Base-by-base conservation (phyloP, 2,888 invertebrate species). In the Chalcis sispes region DNA sequence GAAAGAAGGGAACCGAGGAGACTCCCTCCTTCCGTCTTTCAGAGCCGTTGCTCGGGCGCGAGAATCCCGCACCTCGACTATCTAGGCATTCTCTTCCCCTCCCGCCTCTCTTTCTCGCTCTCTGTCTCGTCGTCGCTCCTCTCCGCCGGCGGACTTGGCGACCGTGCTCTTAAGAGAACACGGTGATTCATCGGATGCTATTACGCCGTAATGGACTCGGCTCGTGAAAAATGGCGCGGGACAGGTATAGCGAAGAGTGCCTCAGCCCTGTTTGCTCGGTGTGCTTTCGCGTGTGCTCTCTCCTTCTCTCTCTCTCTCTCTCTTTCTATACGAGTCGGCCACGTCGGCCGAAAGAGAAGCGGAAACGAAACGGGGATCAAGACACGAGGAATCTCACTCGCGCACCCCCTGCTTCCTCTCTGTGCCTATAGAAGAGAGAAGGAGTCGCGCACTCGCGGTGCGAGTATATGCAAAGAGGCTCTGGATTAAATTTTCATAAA, bases 171-270 rank as follows among this genome's bases (percentile, higher is more conserved):
- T 82, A 81, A 79, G 79, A 82, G 80, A 82, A 79, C 80, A 73
- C 75, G 75, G 79, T 83, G 85, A 84, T 83, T 84, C 83, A 84
- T 85, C 81, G 82, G 79, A 80, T 80, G 81, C 84, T 84, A 84
- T 85, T 85, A 85, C 81, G 80, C 72, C 77, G 78, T 84, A 84
- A 84, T 83, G 83, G 83, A 85, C 80, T 83, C 80, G 78, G 79
- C 81, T 79, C 70, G 80, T 80, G 81, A 82, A 83, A 83, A 83
- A 84, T 82, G 79, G 80, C 78, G 77, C 54, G 72, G 76, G 73
- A 78, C 81, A 81, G 81, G 82, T 82, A 82, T 80, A 77, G 77
- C 64, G 75, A 54, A 71, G 76, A 71, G 75, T 40, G 70, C 18
- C 25, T 10, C 36, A 10, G 36, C 36, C 52, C 18, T 23, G 54